Base-by-base conservation (phyloP, 2,113 vertebrate species). In the Ageneiosus marmoratus region DNA sequence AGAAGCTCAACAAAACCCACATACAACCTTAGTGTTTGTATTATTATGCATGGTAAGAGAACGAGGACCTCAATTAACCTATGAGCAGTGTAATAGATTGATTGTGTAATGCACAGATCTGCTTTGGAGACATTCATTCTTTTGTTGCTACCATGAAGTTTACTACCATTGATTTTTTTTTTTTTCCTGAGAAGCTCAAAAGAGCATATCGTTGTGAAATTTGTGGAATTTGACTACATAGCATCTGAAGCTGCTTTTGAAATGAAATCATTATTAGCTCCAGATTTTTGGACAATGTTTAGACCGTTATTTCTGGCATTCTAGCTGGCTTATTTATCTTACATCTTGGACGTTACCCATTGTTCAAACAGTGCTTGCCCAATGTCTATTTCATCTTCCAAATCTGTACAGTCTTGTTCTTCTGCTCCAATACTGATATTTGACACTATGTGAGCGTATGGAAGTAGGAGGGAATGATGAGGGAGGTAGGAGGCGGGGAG, bases 271-370 rank as follows among this genome's bases (percentile, higher is more conserved):
- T 44, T 44, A 78, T 78, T 60, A 78, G 76, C 12, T 60, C 76
- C 76, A 78, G 76, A 13, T 78, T 78, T 60, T 20, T 78, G 76
- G 76, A 60, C 76, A 44, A 60, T 46, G 55, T 78, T 58, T 46
- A 60, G 53, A 60, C 76, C 50, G 24, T 76, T 76, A 53, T 34
- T 55, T 76, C 37, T 76, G 50, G 73, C 73, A 12, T 50, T 22
- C 73, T 34, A 4, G 50, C 16, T 51, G 72, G 48, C 11, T 78
- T 44, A 60, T 78, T 78, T 78, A 27, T 78, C 13, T 60, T 78
- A 44, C 55, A 60, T 60, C 37, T 60, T 60, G 51, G 34, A 78
- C 13, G 13, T 27, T 60, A 16, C 24, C 55, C 76, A 78, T 16
- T 6, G 24, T 60, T 46, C 55, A 27, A 16, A 9, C 76, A 12